Conservation (phyloP, 2,888 invertebrate species). For the Timema cristinae region DNA sequence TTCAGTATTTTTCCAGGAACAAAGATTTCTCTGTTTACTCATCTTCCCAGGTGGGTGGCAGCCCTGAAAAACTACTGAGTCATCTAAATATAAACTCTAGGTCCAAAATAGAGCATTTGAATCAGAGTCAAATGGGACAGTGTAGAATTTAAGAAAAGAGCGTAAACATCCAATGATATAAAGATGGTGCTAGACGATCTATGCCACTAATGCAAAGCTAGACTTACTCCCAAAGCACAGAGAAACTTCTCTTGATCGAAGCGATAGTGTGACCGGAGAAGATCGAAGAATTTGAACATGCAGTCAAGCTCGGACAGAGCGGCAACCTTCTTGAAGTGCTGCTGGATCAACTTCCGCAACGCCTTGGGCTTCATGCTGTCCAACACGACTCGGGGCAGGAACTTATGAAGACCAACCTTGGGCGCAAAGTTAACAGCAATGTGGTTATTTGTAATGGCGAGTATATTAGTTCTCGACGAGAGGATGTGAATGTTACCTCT, state of each 20-base stretch:
- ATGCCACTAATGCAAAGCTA: no score
- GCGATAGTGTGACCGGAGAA: slow-evolving; percentile 77
- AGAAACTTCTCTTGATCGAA: slow-evolving; percentile 93
- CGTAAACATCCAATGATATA: no score
- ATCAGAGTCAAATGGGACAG: no score
- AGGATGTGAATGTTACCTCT: slow-evolving; percentile 51
- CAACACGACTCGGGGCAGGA: slow-evolving; percentile 84
- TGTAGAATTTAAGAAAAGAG: no score
- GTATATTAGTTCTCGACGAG: no score
- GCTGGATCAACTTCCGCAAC: slow-evolving; percentile 87
- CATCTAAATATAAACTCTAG: no score
- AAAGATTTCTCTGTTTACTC: no score
- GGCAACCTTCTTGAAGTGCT: slow-evolving; percentile 87
- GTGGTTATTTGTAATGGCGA: neutral
- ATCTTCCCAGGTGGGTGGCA: no score
- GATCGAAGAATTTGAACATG: slow-evolving; percentile 84
- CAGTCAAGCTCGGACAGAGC: slow-evolving; percentile 70
- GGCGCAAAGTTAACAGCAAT: neutral
- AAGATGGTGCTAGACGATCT: no score
- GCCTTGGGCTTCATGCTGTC: slow-evolving; percentile 85
- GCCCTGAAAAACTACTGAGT: no score
- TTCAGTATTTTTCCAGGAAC: no score
- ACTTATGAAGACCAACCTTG: slow-evolving; percentile 82
- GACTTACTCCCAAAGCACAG: slow-evolving; percentile 80
- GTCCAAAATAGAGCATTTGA: no score